Evolutionary conservation across 2,888 invertebrate genomes (phyloP), one percentile per base, ranked within the genome.

Genomic region (Psococerastis gibbosa): DNA sequence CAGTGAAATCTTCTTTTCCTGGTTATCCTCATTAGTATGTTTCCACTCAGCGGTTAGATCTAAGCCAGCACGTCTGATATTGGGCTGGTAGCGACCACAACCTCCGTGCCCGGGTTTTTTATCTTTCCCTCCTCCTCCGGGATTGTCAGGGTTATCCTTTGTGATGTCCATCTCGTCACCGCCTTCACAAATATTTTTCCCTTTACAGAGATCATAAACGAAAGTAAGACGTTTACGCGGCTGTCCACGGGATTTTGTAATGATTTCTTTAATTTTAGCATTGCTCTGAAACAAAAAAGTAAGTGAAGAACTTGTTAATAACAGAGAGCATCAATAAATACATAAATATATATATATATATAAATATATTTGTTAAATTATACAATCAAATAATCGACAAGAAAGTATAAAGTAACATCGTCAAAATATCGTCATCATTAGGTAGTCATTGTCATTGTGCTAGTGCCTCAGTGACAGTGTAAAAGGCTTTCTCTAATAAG

Each of bases 21-120:
- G 95, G 4, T 91, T 84, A 56, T 98, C 97, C 66, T 98, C 98
- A 63, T 98, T 98, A 0, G 88, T 77, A 60, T 95, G 83, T 63
- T 92, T 98, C 98, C 98, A 99, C 64, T 98, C 97, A 1, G 95
- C 97, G 1, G 82, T 77, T 33, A 99, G 68, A 54, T 99, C 97
- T 35, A 99, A 67, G 0, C 95, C 97, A 31, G 75, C 73, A 46
- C 94, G 68, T 47, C 87, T 70, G 43, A 97, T 83, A 44, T 80
- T 85, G 1, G 98, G 98, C 59, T 98, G 98, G 57, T 91, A 95
- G 52, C 97, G 77, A 53, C 98, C 98, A 65, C 98, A 99, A 55
- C 98, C 98, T 43, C 95, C 94, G 59, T 95, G 92, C 11, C 75
- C 72, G 52, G 72, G 71, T 59, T 73, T 74, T 51, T 69, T 75